Percentiles rank a stretch among this genome's conserved stretches.
These are phyloP conservation scores for Toxonevra muliebris DNA, from an alignment of 2,888 invertebrate genomes.

Conservation along the genomic window DNA sequence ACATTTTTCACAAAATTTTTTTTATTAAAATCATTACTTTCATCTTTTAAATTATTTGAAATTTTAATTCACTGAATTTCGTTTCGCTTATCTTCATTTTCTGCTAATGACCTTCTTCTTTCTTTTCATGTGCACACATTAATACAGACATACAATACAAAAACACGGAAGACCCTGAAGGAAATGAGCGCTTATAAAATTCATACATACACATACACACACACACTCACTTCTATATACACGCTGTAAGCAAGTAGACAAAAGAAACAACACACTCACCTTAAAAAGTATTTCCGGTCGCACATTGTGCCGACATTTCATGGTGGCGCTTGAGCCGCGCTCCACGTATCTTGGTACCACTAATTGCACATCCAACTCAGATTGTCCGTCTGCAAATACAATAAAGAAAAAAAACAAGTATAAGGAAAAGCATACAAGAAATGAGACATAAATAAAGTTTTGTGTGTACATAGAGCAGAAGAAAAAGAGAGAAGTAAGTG, in stretches of 20 bases:
- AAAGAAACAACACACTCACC: constrained; percentile 65
- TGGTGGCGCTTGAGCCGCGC: constrained; percentile 74
- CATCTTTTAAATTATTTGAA: no score
- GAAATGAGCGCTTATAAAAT: no score
- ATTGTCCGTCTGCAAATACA: constrained; percentile 62
- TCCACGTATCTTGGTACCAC: constrained; percentile 78
- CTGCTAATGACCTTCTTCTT: no score
- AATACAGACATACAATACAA: no score
- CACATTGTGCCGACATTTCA: constrained; percentile 81
- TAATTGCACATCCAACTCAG: constrained; percentile 73
- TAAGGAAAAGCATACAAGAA: background rate
- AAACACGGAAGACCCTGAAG: no score
- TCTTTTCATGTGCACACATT: no score
- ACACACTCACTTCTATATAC: background rate
- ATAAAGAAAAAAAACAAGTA: constrained; percentile 13
- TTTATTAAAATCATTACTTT: no score
- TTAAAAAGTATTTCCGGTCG: constrained; percentile 78
- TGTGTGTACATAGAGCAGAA: background rate
- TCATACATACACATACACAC: background rate
- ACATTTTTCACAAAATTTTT: no score
- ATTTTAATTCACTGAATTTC: no score
- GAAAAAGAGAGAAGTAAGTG: no score
- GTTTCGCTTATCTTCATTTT: no score
- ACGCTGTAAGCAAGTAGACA: background rate
- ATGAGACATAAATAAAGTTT: constrained; percentile 15